These are phyloP conservation scores for Sebastes vulpes DNA, from an alignment of 2,797 vertebrate species.

Conservation along the genomic window DNA sequence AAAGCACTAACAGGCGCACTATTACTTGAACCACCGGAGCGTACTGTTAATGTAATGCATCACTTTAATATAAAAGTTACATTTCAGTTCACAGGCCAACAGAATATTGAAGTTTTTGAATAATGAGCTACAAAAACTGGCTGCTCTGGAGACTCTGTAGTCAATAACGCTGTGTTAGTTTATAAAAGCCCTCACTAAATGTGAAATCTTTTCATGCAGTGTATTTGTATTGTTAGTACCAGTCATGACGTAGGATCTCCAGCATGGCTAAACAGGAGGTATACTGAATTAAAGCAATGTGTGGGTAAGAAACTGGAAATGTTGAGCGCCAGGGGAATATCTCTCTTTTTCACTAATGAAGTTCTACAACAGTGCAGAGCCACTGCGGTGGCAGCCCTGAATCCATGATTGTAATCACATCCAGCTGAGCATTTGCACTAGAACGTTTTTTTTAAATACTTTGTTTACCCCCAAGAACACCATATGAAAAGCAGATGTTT, in stretches of 20 bases:
- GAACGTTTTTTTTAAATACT: slow-evolving; percentile 30
- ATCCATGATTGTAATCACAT: slow-evolving; percentile 59
- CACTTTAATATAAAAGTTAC: background rate
- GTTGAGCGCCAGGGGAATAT: background rate
- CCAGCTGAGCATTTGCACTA: slow-evolving; percentile 62
- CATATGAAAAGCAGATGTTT: slow-evolving; percentile 81
- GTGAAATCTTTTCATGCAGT: background rate
- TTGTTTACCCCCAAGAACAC: slow-evolving; percentile 72
- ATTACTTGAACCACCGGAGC: background rate
- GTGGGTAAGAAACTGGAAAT: background rate
- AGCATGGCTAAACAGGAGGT: background rate
- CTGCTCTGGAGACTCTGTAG: background rate
- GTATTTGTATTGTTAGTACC: background rate
- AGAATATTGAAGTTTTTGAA: background rate
- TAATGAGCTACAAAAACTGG: background rate
- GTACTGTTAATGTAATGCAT: background rate
- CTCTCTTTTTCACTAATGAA: slow-evolving; percentile 7
- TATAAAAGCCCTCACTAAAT: background rate
- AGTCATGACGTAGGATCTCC: background rate
- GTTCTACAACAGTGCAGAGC: slow-evolving; percentile 18
- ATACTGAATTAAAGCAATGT: slow-evolving; percentile 9
- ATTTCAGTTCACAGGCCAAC: background rate
- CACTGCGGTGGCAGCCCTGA: slow-evolving; percentile 34
- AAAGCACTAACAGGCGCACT: background rate
- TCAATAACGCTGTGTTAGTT: background rate